Conservation (phyloP, 2,797 vertebrate genomes). For the Poeciliopsis paucimaculata region DNA sequence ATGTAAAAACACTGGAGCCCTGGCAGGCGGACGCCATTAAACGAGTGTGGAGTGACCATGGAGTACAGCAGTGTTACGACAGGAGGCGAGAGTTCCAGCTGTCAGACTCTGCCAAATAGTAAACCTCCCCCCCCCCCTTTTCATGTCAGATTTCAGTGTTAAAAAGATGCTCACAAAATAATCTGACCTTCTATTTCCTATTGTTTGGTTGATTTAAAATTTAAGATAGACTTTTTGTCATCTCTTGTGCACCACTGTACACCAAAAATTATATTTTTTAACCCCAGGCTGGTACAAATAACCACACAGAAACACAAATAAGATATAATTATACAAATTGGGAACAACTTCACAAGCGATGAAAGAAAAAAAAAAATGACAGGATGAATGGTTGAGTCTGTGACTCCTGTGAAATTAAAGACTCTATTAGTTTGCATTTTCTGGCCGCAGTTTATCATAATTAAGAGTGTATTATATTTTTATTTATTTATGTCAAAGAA, state of each 20-base stretch:
- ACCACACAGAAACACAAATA: background rate
- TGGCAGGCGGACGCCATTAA: constrained; percentile 84
- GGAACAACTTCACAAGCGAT: background rate
- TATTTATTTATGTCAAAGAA: no score
- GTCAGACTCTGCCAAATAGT: constrained; percentile 90
- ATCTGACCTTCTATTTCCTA: background rate
- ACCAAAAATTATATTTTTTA: background rate
- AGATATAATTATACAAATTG: background rate
- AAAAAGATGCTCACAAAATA: background rate
- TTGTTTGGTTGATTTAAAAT: background rate
- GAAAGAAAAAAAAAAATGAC: background rate
- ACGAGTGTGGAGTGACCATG: constrained; percentile 85
- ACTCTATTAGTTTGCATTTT: background rate
- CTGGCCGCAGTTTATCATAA: background rate
- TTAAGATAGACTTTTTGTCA: background rate
- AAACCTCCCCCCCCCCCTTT: constrained; percentile 45
- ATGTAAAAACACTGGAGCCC: constrained; percentile 69
- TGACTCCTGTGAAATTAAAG: background rate
- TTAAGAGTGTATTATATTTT: background rate
- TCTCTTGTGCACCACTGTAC: background rate
- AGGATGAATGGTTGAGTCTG: background rate
- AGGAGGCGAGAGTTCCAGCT: constrained; percentile 87
- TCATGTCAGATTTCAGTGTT: background rate
- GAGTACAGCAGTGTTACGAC: constrained; percentile 86
- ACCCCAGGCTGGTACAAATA: background rate